A percentile compares a stretch with the other conserved stretches of the same genome.
Evolutionary conservation across 2,113 vertebrate species (phyloP).

Genomic region (Madoqua kirkii): DNA sequence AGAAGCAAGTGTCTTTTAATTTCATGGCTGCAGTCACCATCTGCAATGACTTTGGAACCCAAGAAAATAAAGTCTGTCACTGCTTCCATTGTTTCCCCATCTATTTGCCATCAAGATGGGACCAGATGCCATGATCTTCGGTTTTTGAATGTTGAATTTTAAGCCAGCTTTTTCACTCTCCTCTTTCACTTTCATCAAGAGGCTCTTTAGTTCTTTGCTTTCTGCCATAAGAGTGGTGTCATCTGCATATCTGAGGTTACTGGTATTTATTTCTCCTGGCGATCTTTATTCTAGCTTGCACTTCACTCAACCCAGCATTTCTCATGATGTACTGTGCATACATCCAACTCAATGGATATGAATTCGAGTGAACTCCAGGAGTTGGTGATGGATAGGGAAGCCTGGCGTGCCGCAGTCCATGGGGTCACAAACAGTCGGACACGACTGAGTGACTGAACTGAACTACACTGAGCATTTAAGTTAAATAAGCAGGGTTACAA

Average conservation of each 20-base stretch:
- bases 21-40: not conserved
- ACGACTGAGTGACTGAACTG: not conserved
- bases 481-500: not conserved
- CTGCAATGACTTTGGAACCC: not conserved
- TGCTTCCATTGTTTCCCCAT: not conserved
- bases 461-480: not conserved
- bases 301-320: not conserved
- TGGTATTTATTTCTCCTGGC: not conserved
- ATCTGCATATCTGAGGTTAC: not conserved
- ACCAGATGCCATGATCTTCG: not conserved
- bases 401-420: not conserved
- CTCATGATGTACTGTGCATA: not conserved
- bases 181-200: not conserved
- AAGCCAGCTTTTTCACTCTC: not conserved
- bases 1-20: not conserved
- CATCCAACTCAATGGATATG: not conserved
- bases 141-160: not conserved
- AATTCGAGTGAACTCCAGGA: not conserved
- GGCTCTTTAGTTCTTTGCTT: not conserved
- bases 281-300: not conserved
- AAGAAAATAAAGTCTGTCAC: not conserved
- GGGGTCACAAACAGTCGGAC: fast-evolving
- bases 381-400: not conserved
- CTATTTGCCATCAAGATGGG: not conserved
- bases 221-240: not conserved